These are phyloP conservation scores for Branchipolynoe longqiensis DNA, from an alignment of 2,888 invertebrate species.

Conservation along the genomic window DNA sequence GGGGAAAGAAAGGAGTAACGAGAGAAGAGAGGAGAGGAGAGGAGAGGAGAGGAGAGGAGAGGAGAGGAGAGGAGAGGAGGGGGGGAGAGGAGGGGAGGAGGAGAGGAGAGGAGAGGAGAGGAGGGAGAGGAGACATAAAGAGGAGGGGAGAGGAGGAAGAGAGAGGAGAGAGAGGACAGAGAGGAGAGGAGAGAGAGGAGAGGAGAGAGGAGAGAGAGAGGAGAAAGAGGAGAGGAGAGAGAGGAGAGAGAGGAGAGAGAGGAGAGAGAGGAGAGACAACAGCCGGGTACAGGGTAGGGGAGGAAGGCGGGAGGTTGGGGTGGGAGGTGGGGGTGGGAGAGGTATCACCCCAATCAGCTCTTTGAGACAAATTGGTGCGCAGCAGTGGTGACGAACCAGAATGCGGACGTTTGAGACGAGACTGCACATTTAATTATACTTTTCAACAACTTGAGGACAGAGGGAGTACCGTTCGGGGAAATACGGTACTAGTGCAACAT, in stretches of 20 bases:
- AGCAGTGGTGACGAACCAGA: too few relatives aligned
- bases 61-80: neutral
- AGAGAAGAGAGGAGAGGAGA: too few relatives aligned
- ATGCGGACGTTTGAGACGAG: too few relatives aligned
- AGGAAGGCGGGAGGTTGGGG: too few relatives aligned
- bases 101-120: neutral
- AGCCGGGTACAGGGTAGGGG: too few relatives aligned
- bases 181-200: neutral
- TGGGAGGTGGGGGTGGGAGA: too few relatives aligned
- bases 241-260: neutral
- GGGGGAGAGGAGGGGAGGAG: conserved; percentile 9
- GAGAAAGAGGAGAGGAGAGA: neutral
- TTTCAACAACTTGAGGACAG: too few relatives aligned
- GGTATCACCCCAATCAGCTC: too few relatives aligned
- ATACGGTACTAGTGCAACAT: too few relatives aligned
- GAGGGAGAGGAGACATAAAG: neutral
- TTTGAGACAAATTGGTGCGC: too few relatives aligned
- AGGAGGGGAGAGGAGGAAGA: neutral
- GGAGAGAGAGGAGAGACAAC: neutral
- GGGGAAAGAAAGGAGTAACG: neutral
- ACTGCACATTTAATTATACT: too few relatives aligned
- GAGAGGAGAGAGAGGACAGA: neutral
- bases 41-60: neutral
- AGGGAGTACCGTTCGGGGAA: too few relatives aligned
- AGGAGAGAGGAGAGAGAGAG: neutral